Base-by-base conservation (phyloP, 2,888 invertebrate genomes). In the Hoplodrina blanda region DNA sequence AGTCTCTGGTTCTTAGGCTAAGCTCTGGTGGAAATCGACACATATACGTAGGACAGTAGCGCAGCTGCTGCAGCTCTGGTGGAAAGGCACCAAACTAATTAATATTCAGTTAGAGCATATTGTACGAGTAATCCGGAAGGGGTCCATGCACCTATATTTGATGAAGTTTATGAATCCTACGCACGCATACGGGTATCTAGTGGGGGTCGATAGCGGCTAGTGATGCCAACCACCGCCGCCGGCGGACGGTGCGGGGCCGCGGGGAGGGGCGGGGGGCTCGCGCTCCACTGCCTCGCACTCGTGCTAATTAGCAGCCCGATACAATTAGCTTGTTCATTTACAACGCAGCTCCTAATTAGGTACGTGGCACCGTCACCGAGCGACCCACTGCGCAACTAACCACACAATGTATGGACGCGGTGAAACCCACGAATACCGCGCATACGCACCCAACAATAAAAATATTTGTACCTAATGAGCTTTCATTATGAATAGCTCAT, bases 381-480 rank as follows among this genome's bases (percentile, higher is more conserved):
- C 61, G 64, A 44, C 46, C 46, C 64, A 56, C 53, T 25, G 46
- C 7, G 1, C 15, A 33, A 37, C 53, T 46, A 44, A 25, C 20
- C 69, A 49, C 65, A 72, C 72, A 64, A 62, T 63, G 66, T 68
- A 50, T 20, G 56, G 52, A 55, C 73, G 64, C 65, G 76, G 67
- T 68, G 70, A 73, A 59, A 78, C 74, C 67, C 56, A 37, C 71
- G 50, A 71, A 82, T 80, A 73, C 78, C 76, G 69, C 62, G 65
- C 79, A 84, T 85, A 65, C 81, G 69, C 53, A 64, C 64, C 41
- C 30, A 68, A 81, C 78, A 78, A 80, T 85, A 68, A 73, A 83
- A 76, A 82, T 84, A 73, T 80, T 82, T 82, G 63, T 69, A 55
- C 62, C 62, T 85, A 84, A 84, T 85, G 85, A 84, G 84, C 75